phyloP scores from a whole-genome alignment of 2,888 invertebrate species.

The Halictus ligatus region DNA sequence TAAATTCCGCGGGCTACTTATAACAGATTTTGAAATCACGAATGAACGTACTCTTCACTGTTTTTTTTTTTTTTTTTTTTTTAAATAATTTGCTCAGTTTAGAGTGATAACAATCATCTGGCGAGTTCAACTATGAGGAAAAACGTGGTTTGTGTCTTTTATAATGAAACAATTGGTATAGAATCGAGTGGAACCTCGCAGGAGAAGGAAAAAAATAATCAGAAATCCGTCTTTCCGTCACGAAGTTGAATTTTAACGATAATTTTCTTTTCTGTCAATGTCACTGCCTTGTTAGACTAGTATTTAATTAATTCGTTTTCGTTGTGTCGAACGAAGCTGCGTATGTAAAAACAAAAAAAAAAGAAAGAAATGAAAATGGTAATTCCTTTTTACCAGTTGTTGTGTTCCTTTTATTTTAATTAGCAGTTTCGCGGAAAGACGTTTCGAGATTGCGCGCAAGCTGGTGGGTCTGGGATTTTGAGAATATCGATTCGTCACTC shows the following conservation, averaged over 20 bases:
- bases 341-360: not conserved
- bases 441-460: constrained; percentile 18
- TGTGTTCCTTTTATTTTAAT: constrained; percentile 49
- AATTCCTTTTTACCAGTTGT: constrained; percentile 34
- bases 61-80: not conserved
- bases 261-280: not conserved
- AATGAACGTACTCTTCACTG: not conserved
- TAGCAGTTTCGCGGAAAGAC: constrained; percentile 37
- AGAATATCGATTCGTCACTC: constrained; percentile 27
- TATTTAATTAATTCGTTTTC: constrained; percentile 32
- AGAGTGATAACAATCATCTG: not conserved
- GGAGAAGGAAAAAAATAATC: not conserved
- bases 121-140: not conserved
- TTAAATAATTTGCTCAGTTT: not conserved
- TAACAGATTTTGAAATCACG: not conserved
- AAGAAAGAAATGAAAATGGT: not conserved
- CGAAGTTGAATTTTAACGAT: not conserved
- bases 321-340: constrained; percentile 9
- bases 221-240: constrained; percentile 18
- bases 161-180: not conserved
- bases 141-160: constrained; percentile 5
- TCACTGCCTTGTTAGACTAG: constrained; percentile 8
- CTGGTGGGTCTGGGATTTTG: not conserved
- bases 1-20: no score
- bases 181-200: not conserved